Base-by-base conservation (phyloP, 2,113 vertebrate species). In the Neogale vison region DNA sequence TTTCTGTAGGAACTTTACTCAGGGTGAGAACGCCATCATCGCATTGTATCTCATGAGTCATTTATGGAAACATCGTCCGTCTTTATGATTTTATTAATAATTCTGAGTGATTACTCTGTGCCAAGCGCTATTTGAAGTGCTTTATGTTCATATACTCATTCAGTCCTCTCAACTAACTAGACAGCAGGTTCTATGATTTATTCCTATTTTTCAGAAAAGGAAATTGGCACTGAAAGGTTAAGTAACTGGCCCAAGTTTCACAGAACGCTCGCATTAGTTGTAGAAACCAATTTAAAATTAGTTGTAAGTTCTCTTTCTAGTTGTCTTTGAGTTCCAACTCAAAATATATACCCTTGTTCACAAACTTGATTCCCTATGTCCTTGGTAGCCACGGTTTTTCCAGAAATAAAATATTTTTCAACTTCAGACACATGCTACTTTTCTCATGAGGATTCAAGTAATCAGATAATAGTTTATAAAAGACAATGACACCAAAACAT, bases 401-500 rank as follows among this genome's bases (percentile, higher is more conserved):
- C 50, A 90, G 74, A 85, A 94, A 90, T 76, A 95, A 79, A 88
- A 47, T 87, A 67, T 92, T 94, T 94, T 95, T 63, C 52, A 90
- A 39, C 57, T 88, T 76, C 34, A 80, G 52, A 89, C n/a, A 36
- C 15, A 74, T 69, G 18, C 50, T 87, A 12, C 67, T 90, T 92
- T 82, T 29, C n/a, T 96, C 34, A n/a, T 42, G 42, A 90, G 42
- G 15, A 86, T 77, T 91, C 59, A 88, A 1, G 74, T 95, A 57
- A 47, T 77, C 81, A 61, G 57, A 12, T 45, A 31, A 77, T 55
- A 82, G 45, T 63, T 95, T 92, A 24, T 6, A 95, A 92, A 95
- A 96, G 47, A 77, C 80, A 47, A 76, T 47, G 21, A 45, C 47
- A 84, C 26, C 57, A 45, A 82, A 95, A 72, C 67, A 31, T n/a